Conservation (phyloP, 2,113 vertebrate species). For the Pachypanchax playfairii region DNA sequence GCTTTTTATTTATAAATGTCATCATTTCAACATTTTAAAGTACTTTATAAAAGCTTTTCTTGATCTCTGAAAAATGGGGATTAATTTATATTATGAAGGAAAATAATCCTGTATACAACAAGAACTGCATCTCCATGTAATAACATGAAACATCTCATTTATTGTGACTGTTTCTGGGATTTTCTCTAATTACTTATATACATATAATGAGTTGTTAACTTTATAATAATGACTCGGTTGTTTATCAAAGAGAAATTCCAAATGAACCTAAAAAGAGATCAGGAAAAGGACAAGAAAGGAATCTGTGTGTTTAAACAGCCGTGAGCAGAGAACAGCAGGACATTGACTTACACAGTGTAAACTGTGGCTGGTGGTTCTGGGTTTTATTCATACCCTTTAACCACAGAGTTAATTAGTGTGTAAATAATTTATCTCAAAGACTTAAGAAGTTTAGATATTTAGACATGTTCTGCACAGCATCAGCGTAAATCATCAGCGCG, state of each 20-base stretch:
- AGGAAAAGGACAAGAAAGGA: not conserved
- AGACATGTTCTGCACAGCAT: slow-evolving; percentile 12
- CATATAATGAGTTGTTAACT: not conserved
- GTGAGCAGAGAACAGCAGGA: slow-evolving; percentile 33
- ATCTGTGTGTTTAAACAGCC: not conserved
- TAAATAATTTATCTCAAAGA: slow-evolving; percentile 10
- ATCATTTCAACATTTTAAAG: no score
- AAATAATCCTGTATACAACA: not conserved
- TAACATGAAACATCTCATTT: not conserved
- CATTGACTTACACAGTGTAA: slow-evolving; percentile 59
- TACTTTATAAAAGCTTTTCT: no score
- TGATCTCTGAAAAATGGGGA: no score
- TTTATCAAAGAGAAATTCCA: not conserved
- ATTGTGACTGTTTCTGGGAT: not conserved
- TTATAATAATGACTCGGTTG: not conserved
- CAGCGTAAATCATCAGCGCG: not conserved
- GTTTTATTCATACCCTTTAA: slow-evolving; percentile 41
- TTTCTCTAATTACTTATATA: no score
- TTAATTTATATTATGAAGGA: not conserved
- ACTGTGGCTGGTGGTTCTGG: slow-evolving; percentile 23
- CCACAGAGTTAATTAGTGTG: slow-evolving; percentile 35
- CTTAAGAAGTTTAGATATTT: slow-evolving; percentile 3
- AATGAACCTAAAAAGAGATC: not conserved
- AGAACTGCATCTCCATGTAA: no score
- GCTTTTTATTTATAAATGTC: no score